Percentiles rank a stretch among this genome's conserved stretches.
Evolutionary conservation across 2,888 invertebrate genomes (phyloP).

Genomic region (Synanthedon tipuliformis): DNA sequence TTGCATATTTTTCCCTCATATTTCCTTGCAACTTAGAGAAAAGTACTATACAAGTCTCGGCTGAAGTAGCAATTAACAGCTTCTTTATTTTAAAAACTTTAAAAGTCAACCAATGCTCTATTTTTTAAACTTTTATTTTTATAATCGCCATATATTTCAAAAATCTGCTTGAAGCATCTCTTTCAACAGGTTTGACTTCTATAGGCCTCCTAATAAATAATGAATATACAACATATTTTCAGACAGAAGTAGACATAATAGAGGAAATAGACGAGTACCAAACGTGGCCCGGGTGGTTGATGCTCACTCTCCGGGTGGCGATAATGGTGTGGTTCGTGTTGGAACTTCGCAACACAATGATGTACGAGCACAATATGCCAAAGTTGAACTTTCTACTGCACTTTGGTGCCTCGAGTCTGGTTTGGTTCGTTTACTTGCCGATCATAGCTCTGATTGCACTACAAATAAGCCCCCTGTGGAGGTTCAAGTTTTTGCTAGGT

Average conservation of each 20-base stretch:
- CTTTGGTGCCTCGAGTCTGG: conserved; percentile 96
- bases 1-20: too few relatives aligned
- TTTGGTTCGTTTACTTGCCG: conserved; percentile 98
- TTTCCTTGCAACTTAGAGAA: too few relatives aligned
- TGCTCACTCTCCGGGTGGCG: conserved; percentile 84
- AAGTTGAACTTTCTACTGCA: conserved; percentile 94
- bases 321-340: conserved; percentile 92
- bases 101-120: too few relatives aligned
- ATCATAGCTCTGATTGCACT: conserved; percentile 93
- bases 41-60: too few relatives aligned
- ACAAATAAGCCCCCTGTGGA: conserved; percentile 94
- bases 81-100: too few relatives aligned
- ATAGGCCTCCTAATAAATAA: conserved; percentile 6
- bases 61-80: too few relatives aligned
- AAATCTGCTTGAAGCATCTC: too few relatives aligned
- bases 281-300: conserved; percentile 97
- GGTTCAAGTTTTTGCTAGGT: conserved; percentile 94
- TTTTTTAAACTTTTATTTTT: too few relatives aligned
- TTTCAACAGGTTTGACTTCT: too few relatives aligned
- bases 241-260: conserved; percentile 96
- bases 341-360: conserved; percentile 71
- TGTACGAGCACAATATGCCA: conserved; percentile 66
- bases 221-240: conserved; percentile 13
- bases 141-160: neutral
- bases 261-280: conserved; percentile 98